Percentiles rank a stretch among this genome's conserved stretches.
Evolutionary conservation across 2,113 vertebrate species (phyloP).

Genomic region (Perca fluviatilis): DNA sequence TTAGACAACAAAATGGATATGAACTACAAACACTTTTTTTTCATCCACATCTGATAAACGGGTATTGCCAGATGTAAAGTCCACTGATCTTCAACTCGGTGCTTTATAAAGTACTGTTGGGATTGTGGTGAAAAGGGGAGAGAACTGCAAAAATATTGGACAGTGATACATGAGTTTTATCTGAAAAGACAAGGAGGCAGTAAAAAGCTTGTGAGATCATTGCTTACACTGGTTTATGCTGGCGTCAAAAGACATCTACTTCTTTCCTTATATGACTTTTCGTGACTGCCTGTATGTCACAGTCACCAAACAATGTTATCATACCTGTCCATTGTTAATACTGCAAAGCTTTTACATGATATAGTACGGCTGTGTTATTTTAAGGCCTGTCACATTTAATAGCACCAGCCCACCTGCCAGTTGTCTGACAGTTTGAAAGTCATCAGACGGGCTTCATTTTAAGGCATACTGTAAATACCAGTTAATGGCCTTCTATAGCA

Average conservation of each 20-base stretch:
- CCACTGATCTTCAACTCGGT: conserved; percentile 36
- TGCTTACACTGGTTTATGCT: conserved; percentile 33
- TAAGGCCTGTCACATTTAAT: conserved; percentile 69
- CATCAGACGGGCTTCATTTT: conserved; percentile 65
- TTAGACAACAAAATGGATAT: conserved; percentile 72
- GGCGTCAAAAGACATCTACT: conserved; percentile 43
- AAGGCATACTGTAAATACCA: conserved; percentile 66
- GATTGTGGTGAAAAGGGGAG: conserved; percentile 26
- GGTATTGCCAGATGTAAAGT: conserved; percentile 49
- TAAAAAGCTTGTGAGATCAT: conserved; percentile 44
- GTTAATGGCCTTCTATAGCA: conserved; percentile 40
- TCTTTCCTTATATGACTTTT: conserved; percentile 52
- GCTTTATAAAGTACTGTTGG: conserved; percentile 23
- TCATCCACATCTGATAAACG: conserved; percentile 64
- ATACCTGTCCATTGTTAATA: conserved; percentile 68
- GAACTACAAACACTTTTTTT: conserved; percentile 52
- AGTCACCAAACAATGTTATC: conserved; percentile 68
- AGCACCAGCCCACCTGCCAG: conserved; percentile 55
- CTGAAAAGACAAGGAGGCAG: conserved; percentile 44
- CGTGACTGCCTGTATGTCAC: conserved; percentile 51
- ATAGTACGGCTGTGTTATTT: conserved; percentile 64
- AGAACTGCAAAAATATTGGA: conserved; percentile 25
- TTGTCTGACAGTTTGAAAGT: conserved; percentile 50
- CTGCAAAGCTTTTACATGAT: conserved; percentile 62
- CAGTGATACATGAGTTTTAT: conserved; percentile 49